Evolutionary conservation across 2,888 invertebrate species (phyloP).

Genomic region (Tetranychus piercei): DNA sequence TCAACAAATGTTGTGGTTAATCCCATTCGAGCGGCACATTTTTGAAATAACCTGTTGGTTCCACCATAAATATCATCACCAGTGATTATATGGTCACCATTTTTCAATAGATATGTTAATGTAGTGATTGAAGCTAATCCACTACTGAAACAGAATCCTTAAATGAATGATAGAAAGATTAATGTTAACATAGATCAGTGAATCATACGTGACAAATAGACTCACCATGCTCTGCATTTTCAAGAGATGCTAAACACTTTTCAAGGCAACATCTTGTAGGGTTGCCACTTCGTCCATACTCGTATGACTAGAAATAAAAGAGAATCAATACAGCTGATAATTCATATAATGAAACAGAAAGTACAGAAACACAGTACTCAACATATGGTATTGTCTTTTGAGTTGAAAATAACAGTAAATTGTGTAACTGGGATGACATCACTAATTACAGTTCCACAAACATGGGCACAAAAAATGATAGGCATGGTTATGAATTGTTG

Average conservation of each 20-base stretch:
- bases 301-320: constrained; percentile 43
- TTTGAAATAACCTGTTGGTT: constrained; percentile 52
- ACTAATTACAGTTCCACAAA: too few relatives aligned
- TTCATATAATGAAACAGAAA: not conserved
- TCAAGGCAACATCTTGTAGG: constrained; percentile 76
- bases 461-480: too few relatives aligned
- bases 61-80: constrained; percentile 50
- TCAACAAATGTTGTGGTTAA: constrained; percentile 59
- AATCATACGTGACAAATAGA: not conserved
- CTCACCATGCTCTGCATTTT: constrained; percentile 56
- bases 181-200: not conserved
- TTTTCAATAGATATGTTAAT: constrained; percentile 47
- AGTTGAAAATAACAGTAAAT: too few relatives aligned
- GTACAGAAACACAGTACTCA: too few relatives aligned
- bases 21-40: constrained; percentile 42
- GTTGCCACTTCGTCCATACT: constrained; percentile 83
- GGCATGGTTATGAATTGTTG: too few relatives aligned
- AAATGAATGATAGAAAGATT: not conserved
- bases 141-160: constrained; percentile 36
- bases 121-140: constrained; percentile 71
- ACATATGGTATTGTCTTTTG: too few relatives aligned
- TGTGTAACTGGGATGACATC: too few relatives aligned
- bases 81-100: constrained; percentile 74
- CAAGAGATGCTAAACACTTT: constrained; percentile 67
- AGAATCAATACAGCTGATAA: constrained; percentile 1